These are phyloP conservation scores for Cossypha dichroa DNA, from an alignment of 2,797 vertebrate genomes.

Conservation along the genomic window DNA sequence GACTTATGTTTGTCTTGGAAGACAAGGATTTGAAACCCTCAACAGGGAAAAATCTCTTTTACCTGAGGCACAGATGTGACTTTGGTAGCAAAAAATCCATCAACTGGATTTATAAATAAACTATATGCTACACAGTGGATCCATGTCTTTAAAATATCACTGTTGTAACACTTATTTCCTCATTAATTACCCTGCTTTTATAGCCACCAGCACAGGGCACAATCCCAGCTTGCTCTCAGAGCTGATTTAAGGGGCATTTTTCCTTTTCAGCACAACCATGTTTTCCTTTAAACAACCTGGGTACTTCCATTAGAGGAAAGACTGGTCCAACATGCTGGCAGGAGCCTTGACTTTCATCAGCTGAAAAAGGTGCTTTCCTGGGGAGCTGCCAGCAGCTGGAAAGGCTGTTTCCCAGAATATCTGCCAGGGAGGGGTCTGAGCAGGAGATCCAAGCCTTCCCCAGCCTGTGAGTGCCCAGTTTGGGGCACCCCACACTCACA, in stretches of 20 bases:
- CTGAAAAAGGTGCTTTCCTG: neutral
- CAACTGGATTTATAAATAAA: neutral
- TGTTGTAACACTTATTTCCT: neutral
- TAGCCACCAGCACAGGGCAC: neutral
- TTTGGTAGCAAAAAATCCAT: neutral
- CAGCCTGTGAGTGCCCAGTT: rapidly evolving
- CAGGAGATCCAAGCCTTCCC: neutral
- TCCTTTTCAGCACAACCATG: neutral
- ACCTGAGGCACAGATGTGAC: neutral
- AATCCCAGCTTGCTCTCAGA: neutral
- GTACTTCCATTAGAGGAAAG: neutral
- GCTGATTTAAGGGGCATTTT: neutral
- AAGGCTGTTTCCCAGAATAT: neutral
- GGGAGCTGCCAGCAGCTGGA: neutral
- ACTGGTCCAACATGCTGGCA: neutral
- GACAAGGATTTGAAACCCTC: neutral
- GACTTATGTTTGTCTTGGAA: neutral
- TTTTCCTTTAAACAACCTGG: neutral
- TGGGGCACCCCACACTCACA: slow-evolving; percentile 82
- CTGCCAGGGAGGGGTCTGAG: neutral
- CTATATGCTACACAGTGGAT: neutral
- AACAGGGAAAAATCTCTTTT: neutral
- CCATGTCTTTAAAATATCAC: neutral
- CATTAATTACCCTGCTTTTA: neutral
- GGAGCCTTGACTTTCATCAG: neutral